Evolutionary conservation across 2,888 invertebrate genomes (phyloP).

Genomic region (Lottia gigantea): DNA sequence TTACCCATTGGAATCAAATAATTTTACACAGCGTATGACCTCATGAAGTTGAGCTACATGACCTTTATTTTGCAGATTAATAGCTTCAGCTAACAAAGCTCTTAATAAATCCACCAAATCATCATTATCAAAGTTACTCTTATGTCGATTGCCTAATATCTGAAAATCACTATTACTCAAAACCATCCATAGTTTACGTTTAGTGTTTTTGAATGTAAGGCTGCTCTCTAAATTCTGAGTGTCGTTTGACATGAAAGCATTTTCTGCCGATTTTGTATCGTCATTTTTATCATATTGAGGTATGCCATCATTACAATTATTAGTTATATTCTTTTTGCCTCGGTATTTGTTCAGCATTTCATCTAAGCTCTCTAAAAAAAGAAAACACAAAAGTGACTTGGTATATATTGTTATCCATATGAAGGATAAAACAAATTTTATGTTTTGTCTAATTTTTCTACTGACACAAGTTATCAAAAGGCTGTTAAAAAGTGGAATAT

Average conservation of each 20-base stretch:
- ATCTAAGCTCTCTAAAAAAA: slow-evolving; percentile 80
- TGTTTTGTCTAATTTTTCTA: no score
- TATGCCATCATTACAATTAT: no score
- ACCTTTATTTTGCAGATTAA: slow-evolving; percentile 81
- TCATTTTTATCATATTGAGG: no score
- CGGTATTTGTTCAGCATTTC: slow-evolving; percentile 96
- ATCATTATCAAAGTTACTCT: slow-evolving; percentile 38
- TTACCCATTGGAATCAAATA: slow-evolving; percentile 77
- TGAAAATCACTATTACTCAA: slow-evolving; percentile 83
- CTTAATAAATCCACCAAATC: slow-evolving; percentile 64
- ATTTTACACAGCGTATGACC: slow-evolving; percentile 81
- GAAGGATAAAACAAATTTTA: no score
- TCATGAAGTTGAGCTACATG: slow-evolving; percentile 85
- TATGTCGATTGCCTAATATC: slow-evolving; percentile 34
- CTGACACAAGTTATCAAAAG: no score
- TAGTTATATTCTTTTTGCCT: slow-evolving; percentile 64
- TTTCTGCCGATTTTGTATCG: no score
- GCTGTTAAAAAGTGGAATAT: no score
- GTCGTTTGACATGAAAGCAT: slow-evolving; percentile 56
- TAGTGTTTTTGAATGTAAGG: slow-evolving; percentile 78
- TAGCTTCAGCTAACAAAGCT: slow-evolving; percentile 82
- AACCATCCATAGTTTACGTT: slow-evolving; percentile 89
- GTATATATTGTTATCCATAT: no score
- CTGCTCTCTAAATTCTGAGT: slow-evolving; percentile 73
- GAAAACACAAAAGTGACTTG: slow-evolving; percentile 46